Base-by-base conservation (phyloP, 2,113 vertebrate genomes). In the Thamnophis sirtalis region DNA sequence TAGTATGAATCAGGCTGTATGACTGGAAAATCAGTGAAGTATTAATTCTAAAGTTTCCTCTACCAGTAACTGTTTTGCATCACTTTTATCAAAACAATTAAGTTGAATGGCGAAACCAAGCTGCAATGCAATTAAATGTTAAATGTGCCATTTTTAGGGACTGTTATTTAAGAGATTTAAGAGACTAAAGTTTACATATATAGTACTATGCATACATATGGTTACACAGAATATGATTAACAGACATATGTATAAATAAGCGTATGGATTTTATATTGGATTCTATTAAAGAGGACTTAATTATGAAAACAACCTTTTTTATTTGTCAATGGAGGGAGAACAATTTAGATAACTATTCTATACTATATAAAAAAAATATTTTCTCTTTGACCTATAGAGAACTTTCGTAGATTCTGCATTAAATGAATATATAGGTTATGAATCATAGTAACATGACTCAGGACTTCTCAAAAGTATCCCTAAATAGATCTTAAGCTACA, bases 21-120 rank as follows among this genome's bases (percentile, higher is more conserved):
- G 55, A 89, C n/a, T 85, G 33, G 48, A 48, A 89, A 51, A 85
- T 56, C n/a, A 51, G 63, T 89, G 43, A 84, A 89, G 28, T 84
- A 92, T 92, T 85, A 89, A 92, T 89, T 84, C 43, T 84, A 89
- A 85, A 80, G 84, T 43, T 33, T 58, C 43, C 5, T 84, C 13
- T 26, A 92, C 43, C 43, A 84, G 87, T 10, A 58, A 17, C 1
- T 50, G 87, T 48, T 17, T 51, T 58, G 48, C 21, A 33, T 84
- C 33, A 84, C 11, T 84, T 60, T 2, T 38, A 89, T 84, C 87
- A 55, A 84, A 84, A 58, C 19, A n/a, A 84, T 92, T 92, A 84
- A 43, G 56, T 11, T 56, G 43, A 80, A 92, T 50, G n/a, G 63
- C 60, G 22, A 63, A 63, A 17, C 38, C 51, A 51, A 89, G 84